Conservation (phyloP, 2,797 vertebrate genomes). For the Oreonectes daqikongensis region DNA sequence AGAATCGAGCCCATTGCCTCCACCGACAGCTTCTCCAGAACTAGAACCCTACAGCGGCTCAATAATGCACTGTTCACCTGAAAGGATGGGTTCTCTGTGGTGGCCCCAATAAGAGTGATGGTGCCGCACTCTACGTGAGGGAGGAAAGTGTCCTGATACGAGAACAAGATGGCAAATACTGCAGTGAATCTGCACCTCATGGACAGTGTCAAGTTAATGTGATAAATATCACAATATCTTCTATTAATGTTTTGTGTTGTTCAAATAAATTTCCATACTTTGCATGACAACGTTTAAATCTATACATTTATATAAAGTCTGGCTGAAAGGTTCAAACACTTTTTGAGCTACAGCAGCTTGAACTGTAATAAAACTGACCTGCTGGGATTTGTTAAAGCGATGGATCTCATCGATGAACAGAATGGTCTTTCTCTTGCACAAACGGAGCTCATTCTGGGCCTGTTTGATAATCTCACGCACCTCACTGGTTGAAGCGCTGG, state of each 20-base stretch:
- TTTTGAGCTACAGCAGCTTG: not conserved
- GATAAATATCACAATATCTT: too few relatives aligned
- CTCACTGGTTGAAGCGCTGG: slow-evolving; percentile 86
- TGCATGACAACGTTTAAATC: too few relatives aligned
- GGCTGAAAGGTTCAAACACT: not conserved
- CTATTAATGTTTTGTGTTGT: too few relatives aligned
- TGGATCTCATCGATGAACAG: slow-evolving; percentile 98
- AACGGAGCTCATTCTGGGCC: slow-evolving; percentile 91
- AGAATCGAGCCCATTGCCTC: slow-evolving; percentile 90
- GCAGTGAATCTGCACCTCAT: too few relatives aligned
- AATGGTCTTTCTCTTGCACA: slow-evolving; percentile 94
- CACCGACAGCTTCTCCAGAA: slow-evolving; percentile 90
- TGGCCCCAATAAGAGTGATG: slow-evolving; percentile 93
- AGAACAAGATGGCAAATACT: slow-evolving; percentile 58
- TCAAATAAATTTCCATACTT: too few relatives aligned
- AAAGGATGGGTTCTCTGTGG: slow-evolving; percentile 98
- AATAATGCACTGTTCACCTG: slow-evolving; percentile 93
- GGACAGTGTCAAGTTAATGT: too few relatives aligned
- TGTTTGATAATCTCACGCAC: slow-evolving; percentile 95
- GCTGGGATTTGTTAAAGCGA: slow-evolving; percentile 97
- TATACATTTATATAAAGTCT: not conserved
- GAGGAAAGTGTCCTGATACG: slow-evolving; percentile 91
- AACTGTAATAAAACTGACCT: slow-evolving; percentile 75
- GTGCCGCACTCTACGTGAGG: slow-evolving; percentile 97
- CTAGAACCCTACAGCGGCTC: slow-evolving; percentile 93